Percentiles rank a stretch among this genome's conserved stretches.
These are phyloP conservation scores for Pseudomyrmex dendroicus DNA, from an alignment of 1,140 invertebrate genomes.

Conservation along the genomic window DNA sequence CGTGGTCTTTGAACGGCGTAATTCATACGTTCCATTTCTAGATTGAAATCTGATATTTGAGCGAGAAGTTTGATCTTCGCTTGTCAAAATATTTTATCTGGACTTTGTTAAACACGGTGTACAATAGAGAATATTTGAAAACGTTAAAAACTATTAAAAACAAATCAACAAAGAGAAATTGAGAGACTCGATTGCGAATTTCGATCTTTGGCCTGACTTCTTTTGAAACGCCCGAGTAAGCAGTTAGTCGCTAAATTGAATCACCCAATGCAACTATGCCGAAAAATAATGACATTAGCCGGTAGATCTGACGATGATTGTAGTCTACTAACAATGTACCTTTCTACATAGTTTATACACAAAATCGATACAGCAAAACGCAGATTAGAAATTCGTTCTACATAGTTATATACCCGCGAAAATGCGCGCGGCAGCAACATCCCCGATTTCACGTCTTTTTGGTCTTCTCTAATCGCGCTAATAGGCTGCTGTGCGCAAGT, in stretches of 20 bases:
- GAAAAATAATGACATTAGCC: constrained; percentile 48
- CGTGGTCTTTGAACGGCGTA: constrained; percentile 27
- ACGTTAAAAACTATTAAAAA: background rate
- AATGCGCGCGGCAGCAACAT: constrained; percentile 41
- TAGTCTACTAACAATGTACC: constrained; percentile 64
- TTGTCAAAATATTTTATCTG: constrained; percentile 40
- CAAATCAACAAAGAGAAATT: background rate
- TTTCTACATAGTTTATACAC: constrained; percentile 69
- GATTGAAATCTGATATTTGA: constrained; percentile 35
- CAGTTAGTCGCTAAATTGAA: background rate
- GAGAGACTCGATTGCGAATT: background rate
- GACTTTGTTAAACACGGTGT: background rate
- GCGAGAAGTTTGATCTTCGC: constrained; percentile 19
- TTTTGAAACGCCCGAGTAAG: background rate
- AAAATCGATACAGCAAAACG: constrained; percentile 65
- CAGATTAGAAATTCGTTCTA: constrained; percentile 71
- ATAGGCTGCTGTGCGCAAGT: background rate
- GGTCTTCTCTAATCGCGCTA: background rate
- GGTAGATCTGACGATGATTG: constrained; percentile 39
- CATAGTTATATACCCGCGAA: constrained; percentile 64
- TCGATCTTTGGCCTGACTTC: constrained; percentile 16
- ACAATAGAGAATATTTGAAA: background rate
- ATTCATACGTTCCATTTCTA: constrained; percentile 18
- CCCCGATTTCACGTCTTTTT: constrained; percentile 20
- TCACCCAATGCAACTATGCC: constrained; percentile 19